Percentiles rank a stretch among this genome's conserved stretches.
Conservation (phyloP, 2,797 vertebrate genomes). For the Galagoides demidoff region DNA sequence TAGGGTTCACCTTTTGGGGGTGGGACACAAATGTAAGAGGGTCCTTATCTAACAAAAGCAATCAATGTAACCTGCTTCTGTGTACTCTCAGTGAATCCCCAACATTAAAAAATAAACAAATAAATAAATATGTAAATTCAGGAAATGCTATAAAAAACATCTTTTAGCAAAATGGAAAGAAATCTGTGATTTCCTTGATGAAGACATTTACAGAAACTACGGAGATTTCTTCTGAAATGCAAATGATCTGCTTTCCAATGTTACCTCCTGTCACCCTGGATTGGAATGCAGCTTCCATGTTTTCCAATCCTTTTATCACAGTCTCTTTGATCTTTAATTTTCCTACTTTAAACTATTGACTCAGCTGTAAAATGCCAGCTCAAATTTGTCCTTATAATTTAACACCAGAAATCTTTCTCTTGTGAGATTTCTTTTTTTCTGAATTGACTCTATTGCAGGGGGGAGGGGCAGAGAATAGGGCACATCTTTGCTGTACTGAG, state of each 20-base stretch:
- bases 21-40: no score
- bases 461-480: conserved; percentile 94
- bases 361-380: conserved; percentile 90
- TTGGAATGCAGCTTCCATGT: conserved; percentile 90
- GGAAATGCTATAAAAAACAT: not conserved
- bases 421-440: conserved; percentile 90
- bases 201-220: not conserved
- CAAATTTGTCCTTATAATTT: conserved; percentile 91
- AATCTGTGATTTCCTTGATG: conserved; percentile 33
- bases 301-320: no score
- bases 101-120: no score
- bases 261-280: conserved; percentile 98
- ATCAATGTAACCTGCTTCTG: no score
- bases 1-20: no score
- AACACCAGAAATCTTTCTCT: conserved; percentile 95
- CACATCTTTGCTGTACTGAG: conserved; percentile 97
- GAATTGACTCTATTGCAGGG: conserved; percentile 87
- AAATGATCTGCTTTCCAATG: conserved; percentile 95
- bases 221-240: conserved; percentile 88
- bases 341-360: conserved; percentile 92
- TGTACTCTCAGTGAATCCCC: no score
- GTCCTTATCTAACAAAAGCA: no score
- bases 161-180: conserved; percentile 36
- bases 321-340: no score
- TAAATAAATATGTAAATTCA: no score